Conservation (phyloP, 2,888 invertebrate genomes). For the Harpagoxenus sublaevis region DNA sequence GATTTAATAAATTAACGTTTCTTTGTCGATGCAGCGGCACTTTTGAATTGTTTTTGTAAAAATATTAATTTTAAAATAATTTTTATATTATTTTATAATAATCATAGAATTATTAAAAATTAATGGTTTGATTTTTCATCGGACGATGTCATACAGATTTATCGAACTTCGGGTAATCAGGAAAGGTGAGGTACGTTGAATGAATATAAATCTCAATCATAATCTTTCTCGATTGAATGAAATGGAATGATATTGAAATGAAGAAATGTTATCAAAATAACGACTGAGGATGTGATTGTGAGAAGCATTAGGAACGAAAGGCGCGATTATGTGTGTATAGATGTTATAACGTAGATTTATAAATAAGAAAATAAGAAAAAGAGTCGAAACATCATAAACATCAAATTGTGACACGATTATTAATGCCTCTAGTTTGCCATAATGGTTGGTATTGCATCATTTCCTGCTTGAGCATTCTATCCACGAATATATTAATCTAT, state of each 20-base stretch:
- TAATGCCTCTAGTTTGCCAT: constrained; percentile 9
- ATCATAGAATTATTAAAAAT: neutral
- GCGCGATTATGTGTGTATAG: neutral
- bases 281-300: neutral
- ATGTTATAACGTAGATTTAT: neutral
- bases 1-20: neutral
- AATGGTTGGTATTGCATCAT: constrained; percentile 24
- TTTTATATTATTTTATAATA: neutral
- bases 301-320: constrained; percentile 1
- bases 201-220: neutral
- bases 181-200: neutral
- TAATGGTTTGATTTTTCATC: neutral
- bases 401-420: constrained; percentile 19
- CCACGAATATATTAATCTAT: neutral
- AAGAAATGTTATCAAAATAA: constrained; percentile 14
- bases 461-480: constrained; percentile 1
- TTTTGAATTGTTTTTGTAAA: constrained; percentile 11
- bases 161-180: neutral
- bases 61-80: neutral
- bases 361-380: constrained; percentile 12
- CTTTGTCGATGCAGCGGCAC: neutral
- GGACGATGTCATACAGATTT: neutral
- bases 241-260: neutral
- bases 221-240: neutral
- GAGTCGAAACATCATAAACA: constrained; percentile 13